Evolutionary conservation across 2,113 vertebrate species (phyloP).

Genomic region (Chlorodrepanis virens): DNA sequence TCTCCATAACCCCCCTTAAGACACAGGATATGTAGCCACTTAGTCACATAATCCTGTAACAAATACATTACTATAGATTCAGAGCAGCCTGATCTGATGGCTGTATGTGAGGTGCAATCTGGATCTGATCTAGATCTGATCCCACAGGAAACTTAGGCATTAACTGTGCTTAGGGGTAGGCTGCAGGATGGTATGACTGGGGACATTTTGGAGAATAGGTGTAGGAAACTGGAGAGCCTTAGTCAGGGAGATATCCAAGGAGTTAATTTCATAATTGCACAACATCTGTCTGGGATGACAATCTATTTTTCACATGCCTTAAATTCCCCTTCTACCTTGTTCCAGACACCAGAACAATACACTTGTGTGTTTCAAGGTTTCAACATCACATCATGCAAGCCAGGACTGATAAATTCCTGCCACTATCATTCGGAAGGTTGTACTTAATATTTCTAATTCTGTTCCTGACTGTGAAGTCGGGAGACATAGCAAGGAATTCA

Average conservation of each 20-base stretch:
- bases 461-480: neutral
- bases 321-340: neutral
- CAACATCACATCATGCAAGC: neutral
- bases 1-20: neutral
- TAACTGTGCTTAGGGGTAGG: neutral
- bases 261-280: neutral
- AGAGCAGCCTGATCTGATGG: neutral
- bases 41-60: neutral
- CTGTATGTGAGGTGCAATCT: neutral
- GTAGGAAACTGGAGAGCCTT: neutral
- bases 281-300: neutral
- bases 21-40: neutral
- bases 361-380: neutral
- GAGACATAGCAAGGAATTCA: neutral
- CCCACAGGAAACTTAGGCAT: neutral
- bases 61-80: neutral
- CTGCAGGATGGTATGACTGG: neutral
- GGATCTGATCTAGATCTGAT: neutral
- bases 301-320: neutral
- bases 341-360: neutral
- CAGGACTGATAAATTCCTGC: neutral
- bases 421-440: neutral
- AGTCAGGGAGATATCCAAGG: neutral
- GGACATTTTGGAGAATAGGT: neutral
- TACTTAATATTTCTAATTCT: neutral